Base-by-base conservation (phyloP, 2,888 invertebrate genomes). In the Pseudolycoriella hygida region DNA sequence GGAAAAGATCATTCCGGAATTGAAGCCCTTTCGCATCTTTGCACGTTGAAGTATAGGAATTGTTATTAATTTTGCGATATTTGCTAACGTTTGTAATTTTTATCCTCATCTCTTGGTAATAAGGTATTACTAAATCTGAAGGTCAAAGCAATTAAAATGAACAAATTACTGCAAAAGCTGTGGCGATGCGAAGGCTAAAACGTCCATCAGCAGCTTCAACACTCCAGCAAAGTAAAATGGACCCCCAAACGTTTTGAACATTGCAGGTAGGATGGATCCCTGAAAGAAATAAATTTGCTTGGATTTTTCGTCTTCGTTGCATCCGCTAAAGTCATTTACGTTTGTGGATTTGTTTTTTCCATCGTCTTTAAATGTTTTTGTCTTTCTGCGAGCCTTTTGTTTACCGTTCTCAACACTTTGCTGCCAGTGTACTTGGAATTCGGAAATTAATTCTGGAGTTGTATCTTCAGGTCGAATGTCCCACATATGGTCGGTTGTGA, bases 401-500 rank as follows among this genome's bases (percentile, higher is more conserved):
- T 14, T 47, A 15, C 48, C 51, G 48, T 57, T 58, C 19, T 51
- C 48, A 4, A 60, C 40, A 48, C 60, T 57, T 25, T 53, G 51
- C 25, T 59, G 50, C 69, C 69, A 71, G 46, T 62, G 53, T 50
- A 60, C 60, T 43, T 70, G 66, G 55, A 70, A 70, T 31, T 51
- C 48, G 1, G 66, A 11, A 2, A 40, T 18, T 6, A 40, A 17
- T 19, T 40, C 52, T 34, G 53, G 52, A 32, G 67, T 64, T 30
- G 57, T 60, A 52, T 71, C 68, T 40, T 62, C 58, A 10, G 58
- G 56, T 50, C 72, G 71, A 50, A 76, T 57, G 32, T 64, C 59
- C 72, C 72, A 76, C 38, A 76, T 54, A 55, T 76, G 72, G 14
- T 61, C 58, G 39, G 58, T 57, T 43, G 64, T 68, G 47, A 76